These are phyloP conservation scores for Pomatorhinus ruficollis DNA, from an alignment of 2,113 vertebrate species.

Conservation along the genomic window DNA sequence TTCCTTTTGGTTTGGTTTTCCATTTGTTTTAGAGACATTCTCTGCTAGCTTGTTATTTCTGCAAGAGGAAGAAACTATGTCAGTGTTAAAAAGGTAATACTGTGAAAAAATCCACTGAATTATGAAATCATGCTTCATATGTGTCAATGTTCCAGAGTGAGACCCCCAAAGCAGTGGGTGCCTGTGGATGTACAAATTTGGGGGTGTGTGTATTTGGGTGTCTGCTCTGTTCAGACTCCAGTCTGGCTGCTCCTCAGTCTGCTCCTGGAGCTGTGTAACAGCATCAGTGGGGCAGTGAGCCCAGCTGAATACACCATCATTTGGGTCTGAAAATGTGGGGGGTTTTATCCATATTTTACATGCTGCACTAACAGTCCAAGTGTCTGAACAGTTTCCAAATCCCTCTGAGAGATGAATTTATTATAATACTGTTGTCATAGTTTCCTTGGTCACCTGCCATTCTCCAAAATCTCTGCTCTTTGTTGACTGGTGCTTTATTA, in stretches of 20 bases:
- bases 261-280: not conserved
- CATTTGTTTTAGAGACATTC: not conserved
- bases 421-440: not conserved
- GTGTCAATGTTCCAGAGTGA: not conserved
- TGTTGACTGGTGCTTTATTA: not conserved
- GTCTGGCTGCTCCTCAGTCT: not conserved
- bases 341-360: not conserved
- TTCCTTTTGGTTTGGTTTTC: not conserved
- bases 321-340: not conserved
- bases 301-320: not conserved
- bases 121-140: not conserved
- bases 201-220: not conserved
- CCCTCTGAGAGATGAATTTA: not conserved
- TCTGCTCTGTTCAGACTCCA: not conserved
- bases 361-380: not conserved
- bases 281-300: not conserved
- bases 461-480: not conserved
- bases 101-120: not conserved
- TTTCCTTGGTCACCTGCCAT: not conserved
- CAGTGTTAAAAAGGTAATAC: not conserved
- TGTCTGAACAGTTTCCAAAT: not conserved
- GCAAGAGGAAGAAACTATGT: not conserved
- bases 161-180: not conserved
- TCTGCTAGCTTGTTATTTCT: not conserved
- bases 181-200: not conserved